Evolutionary conservation across 2,888 invertebrate species (phyloP), one percentile per base, ranked within the genome.

Genomic region (Drosophila pseudotakahashii): DNA sequence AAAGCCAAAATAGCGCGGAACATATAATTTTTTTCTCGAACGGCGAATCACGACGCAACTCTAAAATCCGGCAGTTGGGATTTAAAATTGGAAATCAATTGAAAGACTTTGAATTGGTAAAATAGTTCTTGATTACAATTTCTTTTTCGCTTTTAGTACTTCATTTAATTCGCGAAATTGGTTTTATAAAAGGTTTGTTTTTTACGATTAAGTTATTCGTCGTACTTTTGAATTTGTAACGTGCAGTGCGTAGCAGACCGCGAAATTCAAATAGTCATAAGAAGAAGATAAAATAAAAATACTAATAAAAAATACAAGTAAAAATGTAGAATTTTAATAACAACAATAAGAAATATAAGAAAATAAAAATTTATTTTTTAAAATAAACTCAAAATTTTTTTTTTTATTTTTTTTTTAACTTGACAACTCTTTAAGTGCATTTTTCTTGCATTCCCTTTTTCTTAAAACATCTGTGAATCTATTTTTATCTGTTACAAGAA

Each of bases 1-100:
- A 87, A 89, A 82, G 87, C 81, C 87, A 83, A 88, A 83, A 83
- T 83, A 88, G 83, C 89, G 89, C 83, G 89, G 89, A 82, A 82
- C 86, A 81, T 61, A 82, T 72, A 74, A 48, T 48, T 48, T 48
- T 48, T 48, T 48, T 19, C 81, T 76, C 76, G 81, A 34, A 44
- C 44, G 54, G 54, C 54, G 34, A 55, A 19, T 47, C 47, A 47
- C 47, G 47, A 48, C 48, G 48, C 44, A 55, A 32, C 44, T 55
- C 44, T 34, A 55, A 55, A 44, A 37, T 61, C 36, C 53, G 42
- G 52, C 34, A 32, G 55, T 41, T 54, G 16, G 5, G 3, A 41
- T 62, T 57, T 5, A 39, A 53, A 52, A 42, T 16, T 50, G n/a
- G 14, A 1, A 10, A 9, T 47, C 3, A 16, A 14, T 32, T 26